Conservation (phyloP, 2,113 vertebrate genomes). For the Plectropomus leopardus region DNA sequence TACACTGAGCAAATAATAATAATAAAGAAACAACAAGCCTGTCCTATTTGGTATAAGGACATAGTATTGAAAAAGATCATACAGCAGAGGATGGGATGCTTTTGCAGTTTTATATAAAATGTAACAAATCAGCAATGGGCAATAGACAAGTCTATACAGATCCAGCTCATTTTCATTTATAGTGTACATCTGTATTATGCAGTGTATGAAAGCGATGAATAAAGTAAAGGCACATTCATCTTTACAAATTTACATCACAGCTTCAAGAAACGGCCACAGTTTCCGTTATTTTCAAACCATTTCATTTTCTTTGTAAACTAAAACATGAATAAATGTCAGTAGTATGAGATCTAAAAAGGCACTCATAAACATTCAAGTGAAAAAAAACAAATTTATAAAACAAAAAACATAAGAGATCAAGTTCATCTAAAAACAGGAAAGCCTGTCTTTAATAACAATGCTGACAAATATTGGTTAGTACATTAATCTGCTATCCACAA, state of each 20-base stretch:
- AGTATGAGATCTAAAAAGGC: too few relatives aligned
- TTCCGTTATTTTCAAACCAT: neutral
- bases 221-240: neutral
- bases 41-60: too few relatives aligned
- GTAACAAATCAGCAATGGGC: neutral
- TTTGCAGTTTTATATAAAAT: slow-evolving; percentile 23
- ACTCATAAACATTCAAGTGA: too few relatives aligned
- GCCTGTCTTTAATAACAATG: neutral
- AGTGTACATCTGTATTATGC: neutral
- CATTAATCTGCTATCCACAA: neutral
- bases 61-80: neutral
- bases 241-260: neutral
- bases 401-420: neutral
- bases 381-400: too few relatives aligned
- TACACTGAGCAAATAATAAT: too few relatives aligned
- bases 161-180: neutral
- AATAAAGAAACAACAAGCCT: too few relatives aligned
- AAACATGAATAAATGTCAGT: neutral
- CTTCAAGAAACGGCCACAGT: neutral
- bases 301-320: too few relatives aligned
- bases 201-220: neutral
- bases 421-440: neutral
- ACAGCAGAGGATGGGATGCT: neutral
- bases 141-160: neutral
- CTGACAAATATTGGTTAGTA: too few relatives aligned